Conservation (phyloP, 2,113 vertebrate species). For the Ciconia stormi region DNA sequence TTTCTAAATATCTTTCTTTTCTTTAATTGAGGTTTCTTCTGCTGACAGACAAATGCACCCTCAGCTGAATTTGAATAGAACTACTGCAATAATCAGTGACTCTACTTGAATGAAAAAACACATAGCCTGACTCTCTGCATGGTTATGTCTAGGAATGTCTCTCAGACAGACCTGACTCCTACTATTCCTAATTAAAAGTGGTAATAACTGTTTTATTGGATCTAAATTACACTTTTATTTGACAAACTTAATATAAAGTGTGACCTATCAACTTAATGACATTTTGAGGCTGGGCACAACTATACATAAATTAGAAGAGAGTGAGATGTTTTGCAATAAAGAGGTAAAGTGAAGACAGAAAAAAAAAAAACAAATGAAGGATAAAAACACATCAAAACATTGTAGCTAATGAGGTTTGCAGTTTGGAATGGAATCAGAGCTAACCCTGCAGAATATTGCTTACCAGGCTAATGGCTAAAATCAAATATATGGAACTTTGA, state of each 20-base stretch:
- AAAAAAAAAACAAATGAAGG: neutral
- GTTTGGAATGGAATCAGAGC: neutral
- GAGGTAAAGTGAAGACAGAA: neutral
- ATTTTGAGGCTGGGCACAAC: slow-evolving; percentile 53
- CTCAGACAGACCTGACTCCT: slow-evolving; percentile 21
- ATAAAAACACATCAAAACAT: neutral
- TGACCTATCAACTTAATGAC: slow-evolving; percentile 70
- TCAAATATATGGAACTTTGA: neutral
- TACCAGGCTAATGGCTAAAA: neutral
- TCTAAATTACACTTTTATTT: slow-evolving; percentile 77
- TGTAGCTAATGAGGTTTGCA: neutral
- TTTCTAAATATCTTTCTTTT: slow-evolving; percentile 16
- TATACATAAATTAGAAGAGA: slow-evolving; percentile 57
- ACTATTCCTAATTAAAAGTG: slow-evolving; percentile 75
- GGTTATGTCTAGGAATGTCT: slow-evolving; percentile 32
- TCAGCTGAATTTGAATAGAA: slow-evolving; percentile 53
- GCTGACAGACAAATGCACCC: neutral
- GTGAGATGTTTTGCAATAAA: slow-evolving; percentile 46
- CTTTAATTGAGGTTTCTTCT: slow-evolving; percentile 45
- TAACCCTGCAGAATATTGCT: neutral
- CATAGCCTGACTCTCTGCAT: neutral
- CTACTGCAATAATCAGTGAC: slow-evolving; percentile 35
- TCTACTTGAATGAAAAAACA: slow-evolving; percentile 22
- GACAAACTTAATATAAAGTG: slow-evolving; percentile 74
- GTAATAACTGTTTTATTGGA: slow-evolving; percentile 73